Evolutionary conservation across 2,797 vertebrate species (phyloP).

Genomic region (Pogoniulus pusillus): DNA sequence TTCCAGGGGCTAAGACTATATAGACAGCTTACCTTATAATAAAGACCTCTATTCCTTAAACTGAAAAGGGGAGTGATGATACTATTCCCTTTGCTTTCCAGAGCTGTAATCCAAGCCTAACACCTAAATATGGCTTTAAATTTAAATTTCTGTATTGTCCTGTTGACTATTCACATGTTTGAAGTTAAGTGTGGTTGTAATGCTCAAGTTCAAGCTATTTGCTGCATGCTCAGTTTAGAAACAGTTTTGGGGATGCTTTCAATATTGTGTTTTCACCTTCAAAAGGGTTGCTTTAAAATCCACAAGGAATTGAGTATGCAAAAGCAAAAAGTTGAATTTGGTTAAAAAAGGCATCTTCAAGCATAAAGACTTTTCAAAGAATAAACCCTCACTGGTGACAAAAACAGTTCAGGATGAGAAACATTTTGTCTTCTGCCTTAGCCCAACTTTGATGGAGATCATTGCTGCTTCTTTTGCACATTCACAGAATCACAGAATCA

Average conservation of each 20-base stretch:
- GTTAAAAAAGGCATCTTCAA: background rate
- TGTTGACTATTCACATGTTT: background rate
- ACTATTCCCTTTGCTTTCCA: background rate
- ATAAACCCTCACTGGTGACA: background rate
- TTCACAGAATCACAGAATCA: background rate
- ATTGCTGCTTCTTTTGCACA: background rate
- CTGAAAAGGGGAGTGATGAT: background rate
- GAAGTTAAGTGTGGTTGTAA: background rate
- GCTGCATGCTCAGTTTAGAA: background rate
- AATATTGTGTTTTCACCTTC: background rate
- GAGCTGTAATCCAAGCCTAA: background rate
- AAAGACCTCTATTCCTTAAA: background rate
- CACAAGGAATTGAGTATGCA: background rate
- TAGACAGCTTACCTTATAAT: accelerated
- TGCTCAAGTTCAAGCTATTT: background rate
- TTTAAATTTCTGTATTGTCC: background rate
- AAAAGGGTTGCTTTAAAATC: background rate
- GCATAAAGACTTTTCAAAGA: background rate
- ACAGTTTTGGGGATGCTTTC: background rate
- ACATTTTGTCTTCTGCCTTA: background rate
- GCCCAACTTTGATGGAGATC: background rate
- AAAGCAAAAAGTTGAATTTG: background rate
- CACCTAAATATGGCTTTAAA: background rate
- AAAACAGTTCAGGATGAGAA: background rate
- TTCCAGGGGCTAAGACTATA: background rate